Percentiles rank a stretch among this genome's conserved stretches.
Conservation (phyloP, 2,113 vertebrate genomes). For the Castor canadensis region DNA sequence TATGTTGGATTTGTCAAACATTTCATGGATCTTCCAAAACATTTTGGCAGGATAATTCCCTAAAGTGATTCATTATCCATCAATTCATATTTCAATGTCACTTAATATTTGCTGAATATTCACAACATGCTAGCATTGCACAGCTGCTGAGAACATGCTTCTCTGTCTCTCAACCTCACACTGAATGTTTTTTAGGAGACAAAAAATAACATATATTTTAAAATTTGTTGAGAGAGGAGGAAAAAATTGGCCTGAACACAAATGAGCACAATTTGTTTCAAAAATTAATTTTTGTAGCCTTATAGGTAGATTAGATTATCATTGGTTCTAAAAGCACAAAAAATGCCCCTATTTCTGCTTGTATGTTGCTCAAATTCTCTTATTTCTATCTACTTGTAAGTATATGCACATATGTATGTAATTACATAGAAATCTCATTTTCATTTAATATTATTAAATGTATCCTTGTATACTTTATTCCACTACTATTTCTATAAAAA, state of each 20-base stretch:
- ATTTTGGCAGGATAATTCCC: constrained; percentile 80
- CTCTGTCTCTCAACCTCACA: constrained; percentile 65
- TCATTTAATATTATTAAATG: constrained; percentile 11
- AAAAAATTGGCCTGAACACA: constrained; percentile 59
- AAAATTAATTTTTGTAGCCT: constrained; percentile 12
- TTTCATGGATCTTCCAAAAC: constrained; percentile 78
- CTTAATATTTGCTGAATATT: constrained; percentile 81
- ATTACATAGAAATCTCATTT: not conserved
- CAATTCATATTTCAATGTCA: constrained; percentile 79
- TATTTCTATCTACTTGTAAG: not conserved
- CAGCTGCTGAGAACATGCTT: constrained; percentile 75
- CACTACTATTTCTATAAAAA: not conserved
- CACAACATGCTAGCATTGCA: constrained; percentile 71
- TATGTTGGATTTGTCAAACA: constrained; percentile 78
- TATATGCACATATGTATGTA: not conserved
- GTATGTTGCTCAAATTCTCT: not conserved
- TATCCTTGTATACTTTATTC: not conserved
- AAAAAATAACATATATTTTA: constrained; percentile 63
- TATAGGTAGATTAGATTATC: constrained; percentile 7
- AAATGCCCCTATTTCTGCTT: not conserved
- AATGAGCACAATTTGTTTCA: not conserved
- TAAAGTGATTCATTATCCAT: constrained; percentile 78
- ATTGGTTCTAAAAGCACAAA: constrained; percentile 28
- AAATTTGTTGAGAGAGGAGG: constrained; percentile 27
- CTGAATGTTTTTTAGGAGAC: constrained; percentile 64